phyloP scores from a whole-genome alignment of 2,888 invertebrate genomes.

The Aplocera efformata region DNA sequence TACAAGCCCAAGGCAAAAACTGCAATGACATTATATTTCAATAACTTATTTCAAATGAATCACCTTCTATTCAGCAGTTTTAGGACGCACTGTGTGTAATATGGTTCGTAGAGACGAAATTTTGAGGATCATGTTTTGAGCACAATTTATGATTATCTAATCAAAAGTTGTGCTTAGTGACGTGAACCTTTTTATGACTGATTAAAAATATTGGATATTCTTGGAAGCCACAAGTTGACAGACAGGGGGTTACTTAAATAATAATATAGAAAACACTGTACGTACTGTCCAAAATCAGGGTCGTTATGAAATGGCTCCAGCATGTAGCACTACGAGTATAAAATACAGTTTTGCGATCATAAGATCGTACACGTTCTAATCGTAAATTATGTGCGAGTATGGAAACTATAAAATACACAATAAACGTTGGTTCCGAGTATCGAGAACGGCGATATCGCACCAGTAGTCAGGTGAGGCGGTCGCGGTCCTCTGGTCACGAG shows the following conservation, averaged over 20 bases:
- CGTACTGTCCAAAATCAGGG: constrained; percentile 19
- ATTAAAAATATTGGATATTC: no score
- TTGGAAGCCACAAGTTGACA: no score
- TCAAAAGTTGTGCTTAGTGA: no score
- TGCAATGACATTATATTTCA: no score
- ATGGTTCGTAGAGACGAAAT: no score
- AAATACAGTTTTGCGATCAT: constrained; percentile 28
- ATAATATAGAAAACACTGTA: constrained; percentile 1
- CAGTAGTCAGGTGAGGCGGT: constrained; percentile 33
- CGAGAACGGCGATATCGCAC: constrained; percentile 44
- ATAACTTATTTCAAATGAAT: no score
- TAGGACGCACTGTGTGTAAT: no score
- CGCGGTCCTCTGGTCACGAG: constrained; percentile 50
- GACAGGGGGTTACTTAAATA: neutral
- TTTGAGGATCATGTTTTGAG: no score
- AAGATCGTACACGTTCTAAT: constrained; percentile 31
- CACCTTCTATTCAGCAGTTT: no score
- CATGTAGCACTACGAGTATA: constrained; percentile 31
- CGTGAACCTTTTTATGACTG: no score
- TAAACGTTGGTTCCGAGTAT: constrained; percentile 44
- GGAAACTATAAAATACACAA: constrained; percentile 40
- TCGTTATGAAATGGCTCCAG: constrained; percentile 20
- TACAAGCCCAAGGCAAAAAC: constrained; percentile 21
- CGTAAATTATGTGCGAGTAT: constrained; percentile 40
- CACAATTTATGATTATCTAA: no score